These are phyloP conservation scores for Oreocharis arfaki DNA, from an alignment of 2,113 vertebrate genomes.

Conservation along the genomic window DNA sequence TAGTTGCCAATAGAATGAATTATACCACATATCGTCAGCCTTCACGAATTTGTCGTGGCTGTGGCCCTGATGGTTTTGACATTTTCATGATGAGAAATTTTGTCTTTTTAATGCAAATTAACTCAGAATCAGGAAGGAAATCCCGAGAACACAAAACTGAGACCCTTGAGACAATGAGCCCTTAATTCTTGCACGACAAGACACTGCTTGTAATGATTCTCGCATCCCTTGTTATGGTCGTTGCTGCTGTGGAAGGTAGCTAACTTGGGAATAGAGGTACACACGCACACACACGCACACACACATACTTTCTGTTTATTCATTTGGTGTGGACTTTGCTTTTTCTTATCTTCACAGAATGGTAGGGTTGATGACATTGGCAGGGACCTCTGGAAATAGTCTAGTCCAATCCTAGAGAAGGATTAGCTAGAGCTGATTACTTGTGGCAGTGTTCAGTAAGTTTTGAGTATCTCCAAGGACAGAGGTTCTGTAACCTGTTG, in stretches of 20 bases:
- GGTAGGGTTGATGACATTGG: background rate
- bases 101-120: background rate
- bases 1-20: background rate
- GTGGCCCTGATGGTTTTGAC: background rate
- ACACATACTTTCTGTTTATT: background rate
- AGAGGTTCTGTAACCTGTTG: background rate
- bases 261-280: background rate
- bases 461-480: background rate
- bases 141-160: background rate
- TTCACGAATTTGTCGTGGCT: background rate
- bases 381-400: background rate
- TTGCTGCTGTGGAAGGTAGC: background rate
- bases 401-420: background rate
- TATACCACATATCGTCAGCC: background rate
- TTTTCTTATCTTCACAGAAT: background rate
- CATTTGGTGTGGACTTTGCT: background rate
- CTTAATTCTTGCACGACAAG: background rate
- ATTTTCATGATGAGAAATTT: background rate
- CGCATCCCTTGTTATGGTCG: background rate
- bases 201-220: background rate
- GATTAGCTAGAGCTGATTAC: background rate
- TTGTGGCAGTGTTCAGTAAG: background rate
- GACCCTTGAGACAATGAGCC: background rate
- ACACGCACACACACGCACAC: rapidly evolving
- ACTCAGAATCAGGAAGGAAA: background rate